Evolutionary conservation across 2,797 vertebrate genomes (phyloP).

Genomic region (Pipistrellus nathusii): DNA sequence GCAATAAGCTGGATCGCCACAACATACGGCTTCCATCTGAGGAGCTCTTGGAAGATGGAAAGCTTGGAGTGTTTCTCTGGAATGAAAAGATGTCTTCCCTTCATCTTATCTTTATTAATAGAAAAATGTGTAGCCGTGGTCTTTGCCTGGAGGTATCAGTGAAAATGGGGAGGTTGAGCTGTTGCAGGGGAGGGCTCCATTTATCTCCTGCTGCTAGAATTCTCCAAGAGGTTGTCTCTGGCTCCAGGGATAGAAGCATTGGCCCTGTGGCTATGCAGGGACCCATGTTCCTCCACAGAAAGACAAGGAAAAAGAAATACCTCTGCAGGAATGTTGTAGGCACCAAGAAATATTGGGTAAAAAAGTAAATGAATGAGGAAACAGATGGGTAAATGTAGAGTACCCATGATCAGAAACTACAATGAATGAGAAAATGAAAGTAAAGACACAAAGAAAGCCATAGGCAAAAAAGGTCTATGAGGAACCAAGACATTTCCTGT

Average conservation of each 20-base stretch:
- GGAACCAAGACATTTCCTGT: slow-evolving; percentile 22
- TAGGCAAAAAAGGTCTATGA: too few species aligned
- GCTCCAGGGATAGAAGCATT: background rate
- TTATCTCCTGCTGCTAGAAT: background rate
- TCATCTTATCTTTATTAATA: background rate
- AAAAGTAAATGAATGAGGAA: background rate
- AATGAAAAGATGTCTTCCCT: background rate
- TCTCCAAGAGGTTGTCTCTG: background rate
- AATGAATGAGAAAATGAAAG: slow-evolving; percentile 27
- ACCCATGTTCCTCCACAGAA: background rate
- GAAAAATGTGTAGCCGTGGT: background rate
- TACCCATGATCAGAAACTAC: background rate
- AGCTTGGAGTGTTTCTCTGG: background rate
- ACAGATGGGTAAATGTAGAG: background rate
- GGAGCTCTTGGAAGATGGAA: background rate
- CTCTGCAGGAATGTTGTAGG: background rate
- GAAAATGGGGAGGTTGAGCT: background rate
- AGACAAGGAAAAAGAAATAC: background rate
- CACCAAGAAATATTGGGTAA: background rate
- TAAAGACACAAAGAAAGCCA: too few species aligned
- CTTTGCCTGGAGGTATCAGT: background rate
- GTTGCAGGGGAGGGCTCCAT: background rate
- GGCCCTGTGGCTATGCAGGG: background rate
- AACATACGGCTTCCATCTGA: background rate
- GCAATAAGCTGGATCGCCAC: background rate